Base-by-base conservation (phyloP, 2,888 invertebrate species). In the Nomada lathburiana region DNA sequence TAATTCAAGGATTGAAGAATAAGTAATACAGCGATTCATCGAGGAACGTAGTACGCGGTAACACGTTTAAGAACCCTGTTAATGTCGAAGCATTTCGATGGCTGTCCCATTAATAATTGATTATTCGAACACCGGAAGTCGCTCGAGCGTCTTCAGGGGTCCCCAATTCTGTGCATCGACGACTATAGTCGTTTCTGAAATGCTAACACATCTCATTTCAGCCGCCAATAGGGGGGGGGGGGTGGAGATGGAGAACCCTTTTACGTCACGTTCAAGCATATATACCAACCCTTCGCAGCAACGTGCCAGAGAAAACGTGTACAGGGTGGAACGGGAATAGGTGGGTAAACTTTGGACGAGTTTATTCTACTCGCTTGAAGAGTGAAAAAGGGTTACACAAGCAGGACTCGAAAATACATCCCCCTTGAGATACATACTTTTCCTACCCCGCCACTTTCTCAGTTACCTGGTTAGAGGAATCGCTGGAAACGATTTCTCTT, bases 261-360 rank as follows among this genome's bases (percentile, higher is more conserved):
- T 87, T 87, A 87, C 87, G 87, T 87, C 86, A 86, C 18, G 29
- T 26, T 63, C 29, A 50, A 69, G 55, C 16, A 57, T 57, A 84
- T 74, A 57, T 73, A 70, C 59, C 57, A 55, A 42, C 65, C 55
- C 16, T 18, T 26, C 26, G 11, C 47, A 65, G n/a, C 55, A 36
- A 52, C 50, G 71, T 29, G 26, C 42, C 20, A 11, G 42, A 20
- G 55, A 36, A 44, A 23, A 60, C 63, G 47, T 50, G 23, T 59
- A 71, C 47, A 16, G 47, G 47, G 47, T 47, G 47, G 16, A 47
- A 47, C 47, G 16, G 47, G 47, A 47, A 47, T 47, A 47, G 47
- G 16, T 16, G 47, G 47, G 47, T 16, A 47, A 47, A 47, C 47
- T 16, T 47, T 47, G 16, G 47, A 47, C 11, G 13, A 47, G 47